Percentiles rank a stretch among this genome's conserved stretches.
Evolutionary conservation across 2,113 vertebrate species (phyloP).

Genomic region (Siniperca knerii): DNA sequence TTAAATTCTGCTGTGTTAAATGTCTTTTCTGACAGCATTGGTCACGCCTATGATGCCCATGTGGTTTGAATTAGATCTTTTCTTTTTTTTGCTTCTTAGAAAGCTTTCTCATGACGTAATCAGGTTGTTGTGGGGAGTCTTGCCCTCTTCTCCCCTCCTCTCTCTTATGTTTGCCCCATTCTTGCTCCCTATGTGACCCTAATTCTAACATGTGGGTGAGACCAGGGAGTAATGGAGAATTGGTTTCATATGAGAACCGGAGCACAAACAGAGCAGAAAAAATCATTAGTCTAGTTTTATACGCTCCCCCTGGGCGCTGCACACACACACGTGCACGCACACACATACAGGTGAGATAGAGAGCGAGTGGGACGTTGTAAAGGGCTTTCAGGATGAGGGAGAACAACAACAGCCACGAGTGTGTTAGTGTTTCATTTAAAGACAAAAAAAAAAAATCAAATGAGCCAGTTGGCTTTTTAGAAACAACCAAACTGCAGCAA

Average conservation of each 20-base stretch:
- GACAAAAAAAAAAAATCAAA: slow-evolving; percentile 4
- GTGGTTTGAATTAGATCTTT: slow-evolving; percentile 70
- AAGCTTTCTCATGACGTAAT: slow-evolving; percentile 67
- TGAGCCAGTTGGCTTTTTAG: slow-evolving; percentile 35
- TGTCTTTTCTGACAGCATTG: slow-evolving; percentile 54
- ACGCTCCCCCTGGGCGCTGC: slow-evolving; percentile 26
- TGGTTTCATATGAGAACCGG: slow-evolving; percentile 56
- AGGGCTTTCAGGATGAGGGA: slow-evolving; percentile 37
- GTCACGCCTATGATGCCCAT: slow-evolving; percentile 64
- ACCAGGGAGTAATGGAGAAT: slow-evolving; percentile 42
- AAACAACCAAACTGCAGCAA: slow-evolving; percentile 28
- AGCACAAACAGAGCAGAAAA: slow-evolving; percentile 53
- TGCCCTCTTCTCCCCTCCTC: not conserved
- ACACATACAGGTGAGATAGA: slow-evolving; percentile 21
- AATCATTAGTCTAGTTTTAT: slow-evolving; percentile 62
- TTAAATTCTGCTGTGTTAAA: slow-evolving; percentile 75
- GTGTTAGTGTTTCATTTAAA: slow-evolving; percentile 15
- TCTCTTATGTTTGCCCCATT: slow-evolving; percentile 29
- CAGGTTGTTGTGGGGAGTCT: slow-evolving; percentile 56
- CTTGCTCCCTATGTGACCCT: slow-evolving; percentile 58
- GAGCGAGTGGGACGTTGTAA: slow-evolving; percentile 20
- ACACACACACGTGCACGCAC: not conserved
- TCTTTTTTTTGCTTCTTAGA: slow-evolving; percentile 9
- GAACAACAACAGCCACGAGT: slow-evolving; percentile 31
- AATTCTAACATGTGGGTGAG: slow-evolving; percentile 37